Evolutionary conservation across 2,113 vertebrate species (phyloP).

Genomic region (Diglossa brunneiventris): DNA sequence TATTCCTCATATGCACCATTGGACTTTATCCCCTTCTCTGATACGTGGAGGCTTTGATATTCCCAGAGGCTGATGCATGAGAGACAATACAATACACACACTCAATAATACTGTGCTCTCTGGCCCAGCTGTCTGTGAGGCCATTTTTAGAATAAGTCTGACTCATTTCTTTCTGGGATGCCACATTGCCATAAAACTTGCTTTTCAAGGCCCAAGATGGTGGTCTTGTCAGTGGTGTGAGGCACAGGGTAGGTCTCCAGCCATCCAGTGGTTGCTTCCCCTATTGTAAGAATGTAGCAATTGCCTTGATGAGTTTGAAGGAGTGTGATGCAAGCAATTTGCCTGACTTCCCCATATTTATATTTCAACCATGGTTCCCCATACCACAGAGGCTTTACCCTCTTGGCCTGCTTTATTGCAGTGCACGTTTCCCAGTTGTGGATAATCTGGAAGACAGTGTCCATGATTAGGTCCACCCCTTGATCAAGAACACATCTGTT

Average conservation of each 20-base stretch:
- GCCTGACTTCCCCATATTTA: not conserved
- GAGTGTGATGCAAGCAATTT: not conserved
- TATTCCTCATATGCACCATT: not conserved
- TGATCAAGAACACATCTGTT: not conserved
- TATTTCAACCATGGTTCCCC: not conserved
- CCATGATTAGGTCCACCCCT: not conserved
- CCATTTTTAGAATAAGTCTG: not conserved
- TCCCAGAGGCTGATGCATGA: not conserved
- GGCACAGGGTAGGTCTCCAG: not conserved
- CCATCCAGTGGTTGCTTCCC: not conserved
- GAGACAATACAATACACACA: not conserved
- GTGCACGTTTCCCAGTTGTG: accelerated
- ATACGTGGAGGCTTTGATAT: not conserved
- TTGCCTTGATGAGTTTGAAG: not conserved
- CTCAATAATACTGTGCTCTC: not conserved
- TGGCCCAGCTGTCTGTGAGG: not conserved
- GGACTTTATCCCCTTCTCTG: not conserved
- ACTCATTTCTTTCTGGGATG: not conserved
- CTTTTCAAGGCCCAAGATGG: not conserved
- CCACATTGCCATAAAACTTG: accelerated
- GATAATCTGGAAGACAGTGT: not conserved
- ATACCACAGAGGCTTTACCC: not conserved
- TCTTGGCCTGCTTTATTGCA: not conserved
- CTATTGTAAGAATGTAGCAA: not conserved
- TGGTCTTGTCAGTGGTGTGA: no score